Evolutionary conservation across 1,140 invertebrate genomes (phyloP).

Genomic region (Drosophila ohnishii): DNA sequence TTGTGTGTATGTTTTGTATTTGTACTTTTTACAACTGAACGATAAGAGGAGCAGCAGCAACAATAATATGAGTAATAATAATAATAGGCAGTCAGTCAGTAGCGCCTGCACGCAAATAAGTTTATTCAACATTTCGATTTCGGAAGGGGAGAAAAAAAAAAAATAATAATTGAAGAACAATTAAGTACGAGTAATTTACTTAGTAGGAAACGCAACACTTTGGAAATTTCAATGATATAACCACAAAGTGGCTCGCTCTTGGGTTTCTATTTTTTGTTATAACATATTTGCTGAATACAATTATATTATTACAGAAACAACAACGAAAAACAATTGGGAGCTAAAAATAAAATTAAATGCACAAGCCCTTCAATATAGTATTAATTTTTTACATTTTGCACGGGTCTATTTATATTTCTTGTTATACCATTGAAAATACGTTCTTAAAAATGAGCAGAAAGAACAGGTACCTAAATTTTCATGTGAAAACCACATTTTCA

Average conservation of each 20-base stretch:
- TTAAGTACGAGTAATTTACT: constrained; percentile 15
- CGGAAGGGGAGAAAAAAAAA: constrained; percentile 18
- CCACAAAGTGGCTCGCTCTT: not conserved
- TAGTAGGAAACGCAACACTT: constrained; percentile 22
- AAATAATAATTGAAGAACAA: constrained; percentile 39
- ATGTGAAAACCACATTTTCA: not conserved
- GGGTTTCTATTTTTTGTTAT: constrained; percentile 10
- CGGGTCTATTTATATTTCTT: no score
- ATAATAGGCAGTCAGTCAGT: constrained; percentile 26
- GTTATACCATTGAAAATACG: no score
- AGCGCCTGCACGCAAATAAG: constrained; percentile 61
- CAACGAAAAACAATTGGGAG: not conserved
- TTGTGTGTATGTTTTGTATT: constrained; percentile 28
- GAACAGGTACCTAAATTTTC: not conserved
- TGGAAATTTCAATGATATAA: constrained; percentile 22
- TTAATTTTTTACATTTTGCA: not conserved
- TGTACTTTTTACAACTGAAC: constrained; percentile 54
- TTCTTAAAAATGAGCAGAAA: not conserved
- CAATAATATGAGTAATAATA: constrained; percentile 37
- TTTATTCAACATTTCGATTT: constrained; percentile 53
- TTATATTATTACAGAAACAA: not conserved
- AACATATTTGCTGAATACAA: not conserved
- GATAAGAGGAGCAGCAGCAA: constrained; percentile 48
- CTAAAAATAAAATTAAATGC: not conserved
- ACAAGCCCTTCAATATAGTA: not conserved